Evolutionary conservation across 2,888 invertebrate species (phyloP).

Genomic region (Leptopilina syphax): DNA sequence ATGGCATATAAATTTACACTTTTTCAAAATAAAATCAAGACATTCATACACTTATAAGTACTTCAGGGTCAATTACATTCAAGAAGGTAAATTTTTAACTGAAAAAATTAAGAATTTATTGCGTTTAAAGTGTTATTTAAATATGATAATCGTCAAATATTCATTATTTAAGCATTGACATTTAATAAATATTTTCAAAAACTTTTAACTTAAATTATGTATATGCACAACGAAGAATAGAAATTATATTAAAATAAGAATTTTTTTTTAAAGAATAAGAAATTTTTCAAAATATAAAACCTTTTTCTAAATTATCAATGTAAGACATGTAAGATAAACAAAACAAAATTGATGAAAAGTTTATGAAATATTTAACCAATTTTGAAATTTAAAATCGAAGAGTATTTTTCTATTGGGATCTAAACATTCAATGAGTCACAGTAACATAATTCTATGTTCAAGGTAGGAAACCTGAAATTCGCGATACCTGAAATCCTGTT

Average conservation of each 20-base stretch:
- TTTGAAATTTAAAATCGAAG: not conserved
- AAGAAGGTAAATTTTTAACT: not conserved
- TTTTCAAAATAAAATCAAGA: not conserved
- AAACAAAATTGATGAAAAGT: too few species aligned
- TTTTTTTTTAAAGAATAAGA: not conserved
- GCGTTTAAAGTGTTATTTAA: too few species aligned
- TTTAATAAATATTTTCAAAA: too few species aligned
- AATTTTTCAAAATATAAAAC: not conserved
- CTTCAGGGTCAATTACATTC: not conserved
- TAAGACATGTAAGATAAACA: too few species aligned
- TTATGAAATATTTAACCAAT: too few species aligned
- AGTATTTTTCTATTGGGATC: not conserved
- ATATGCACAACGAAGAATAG: too few species aligned
- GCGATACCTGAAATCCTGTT: slow-evolving; percentile 28
- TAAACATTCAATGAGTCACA: not conserved
- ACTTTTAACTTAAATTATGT: too few species aligned
- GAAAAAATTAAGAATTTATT: too few species aligned
- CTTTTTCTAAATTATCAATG: not conserved
- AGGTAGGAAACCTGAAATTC: slow-evolving; percentile 19
- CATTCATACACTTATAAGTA: not conserved
- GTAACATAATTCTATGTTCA: not conserved
- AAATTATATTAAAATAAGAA: too few species aligned
- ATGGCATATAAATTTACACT: not conserved
- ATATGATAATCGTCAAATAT: too few species aligned
- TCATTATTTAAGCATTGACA: too few species aligned